Evolutionary conservation across 2,113 vertebrate genomes (phyloP).

Genomic region (Trematomus loennbergii): DNA sequence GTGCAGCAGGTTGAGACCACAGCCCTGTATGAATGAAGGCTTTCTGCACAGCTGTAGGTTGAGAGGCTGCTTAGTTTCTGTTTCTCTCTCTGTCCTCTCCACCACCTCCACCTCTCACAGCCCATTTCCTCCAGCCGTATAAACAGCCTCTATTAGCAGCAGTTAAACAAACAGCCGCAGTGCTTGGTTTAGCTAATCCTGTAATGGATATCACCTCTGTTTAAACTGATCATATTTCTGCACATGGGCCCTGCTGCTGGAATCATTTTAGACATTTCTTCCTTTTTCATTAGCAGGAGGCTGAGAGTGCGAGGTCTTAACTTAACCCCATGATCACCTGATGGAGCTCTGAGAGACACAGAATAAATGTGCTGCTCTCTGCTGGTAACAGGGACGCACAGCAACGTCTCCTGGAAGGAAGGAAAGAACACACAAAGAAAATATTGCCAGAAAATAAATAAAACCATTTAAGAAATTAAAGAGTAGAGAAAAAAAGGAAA

Average conservation of each 20-base stretch:
- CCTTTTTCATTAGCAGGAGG: neutral
- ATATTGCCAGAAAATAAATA: too few relatives aligned
- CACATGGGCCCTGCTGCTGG: conserved; percentile 1
- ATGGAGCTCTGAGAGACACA: neutral
- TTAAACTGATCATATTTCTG: conserved; percentile 30
- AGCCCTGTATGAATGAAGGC: neutral
- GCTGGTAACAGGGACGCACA: neutral
- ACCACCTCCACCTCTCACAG: neutral
- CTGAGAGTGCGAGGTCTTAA: conserved; percentile 1
- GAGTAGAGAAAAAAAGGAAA: too few relatives aligned
- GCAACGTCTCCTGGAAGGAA: neutral
- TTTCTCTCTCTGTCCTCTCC: neutral
- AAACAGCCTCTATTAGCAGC: conserved; percentile 32
- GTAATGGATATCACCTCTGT: conserved; percentile 44
- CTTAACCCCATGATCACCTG: neutral
- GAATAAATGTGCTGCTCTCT: neutral
- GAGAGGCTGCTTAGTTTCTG: neutral
- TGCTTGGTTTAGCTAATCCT: conserved; percentile 46
- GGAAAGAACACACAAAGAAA: too few relatives aligned
- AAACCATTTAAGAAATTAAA: too few relatives aligned
- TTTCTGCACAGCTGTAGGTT: neutral
- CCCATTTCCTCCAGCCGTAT: conserved; percentile 18
- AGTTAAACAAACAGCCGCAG: conserved; percentile 44
- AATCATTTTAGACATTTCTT: neutral
- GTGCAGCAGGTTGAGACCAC: neutral